Base-by-base conservation (phyloP, 2,113 vertebrate genomes). In the Cariama cristata region DNA sequence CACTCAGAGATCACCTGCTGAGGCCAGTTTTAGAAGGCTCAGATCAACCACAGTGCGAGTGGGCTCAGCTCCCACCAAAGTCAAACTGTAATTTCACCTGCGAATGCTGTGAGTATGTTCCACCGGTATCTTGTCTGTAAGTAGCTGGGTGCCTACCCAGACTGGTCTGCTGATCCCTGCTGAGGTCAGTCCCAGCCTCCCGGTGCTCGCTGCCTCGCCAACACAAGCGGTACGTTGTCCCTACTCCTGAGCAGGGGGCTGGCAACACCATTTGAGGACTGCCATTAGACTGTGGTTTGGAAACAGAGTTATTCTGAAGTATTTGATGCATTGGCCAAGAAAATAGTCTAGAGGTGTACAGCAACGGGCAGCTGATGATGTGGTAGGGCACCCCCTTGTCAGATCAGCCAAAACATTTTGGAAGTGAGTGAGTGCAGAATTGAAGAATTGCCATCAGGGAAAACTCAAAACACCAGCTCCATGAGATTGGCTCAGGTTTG, bases 31-130 rank as follows among this genome's bases (percentile, higher is more conserved):
- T 75, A 17, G 19, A 62, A 74, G 32, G 21, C 45, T 92, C 16
- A 38, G 52, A 75, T 35, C 28, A 62, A 21, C 52, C 1, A 1
- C 13, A n/a, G 24, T 0, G 0, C 24, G n/a, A 28, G 33, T 42
- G 19, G 27, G 32, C 33, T 83, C 24, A 27, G 62, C 32, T 74
- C 24, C 62, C 40, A 5, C 62, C 22, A 52, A 71, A 86, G 35
- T 28, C 35, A 20, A 66, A 47, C 32, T 87, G 14, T 44, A 45
- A 45, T 60, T 86, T 45, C 32, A 23, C 52, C 50, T 92, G 47
- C 32, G 55, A 10, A 6, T 38, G 40, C 42, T 38, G 35, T 35
- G 49, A 55, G 55, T 42, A 1, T 5, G 2, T 33, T 84, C 71
- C 28, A 21, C 23, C n/a, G 2, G 0, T 59, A 4, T 55, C 50